These are phyloP conservation scores for Clinocottus analis DNA, from an alignment of 2,113 vertebrate species.

Conservation along the genomic window DNA sequence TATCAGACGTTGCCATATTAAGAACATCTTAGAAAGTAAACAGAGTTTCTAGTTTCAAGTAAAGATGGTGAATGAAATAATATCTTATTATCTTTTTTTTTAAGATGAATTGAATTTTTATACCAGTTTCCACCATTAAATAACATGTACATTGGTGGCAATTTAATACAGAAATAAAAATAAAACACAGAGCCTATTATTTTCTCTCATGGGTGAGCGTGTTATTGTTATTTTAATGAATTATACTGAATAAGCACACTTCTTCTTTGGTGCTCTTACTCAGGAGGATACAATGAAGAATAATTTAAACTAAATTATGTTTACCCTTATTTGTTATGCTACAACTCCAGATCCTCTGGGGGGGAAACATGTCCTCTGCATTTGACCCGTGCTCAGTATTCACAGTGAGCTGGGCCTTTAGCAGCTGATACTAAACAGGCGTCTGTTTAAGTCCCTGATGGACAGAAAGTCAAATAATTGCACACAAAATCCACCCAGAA, in stretches of 20 bases:
- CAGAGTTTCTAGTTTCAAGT: no score
- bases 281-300: constrained; percentile 31
- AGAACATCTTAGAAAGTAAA: no score
- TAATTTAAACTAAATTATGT: constrained; percentile 42
- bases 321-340: constrained; percentile 22
- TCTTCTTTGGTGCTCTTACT: constrained; percentile 16
- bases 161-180: constrained; percentile 17
- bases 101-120: no score
- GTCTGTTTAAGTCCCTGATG: neutral
- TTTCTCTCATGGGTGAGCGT: constrained; percentile 34
- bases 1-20: neutral
- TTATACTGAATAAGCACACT: constrained; percentile 10
- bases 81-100: neutral
- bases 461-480: neutral
- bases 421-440: constrained; percentile 35
- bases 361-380: constrained; percentile 27
- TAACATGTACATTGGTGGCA: neutral
- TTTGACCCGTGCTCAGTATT: constrained; percentile 45
- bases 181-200: constrained; percentile 11
- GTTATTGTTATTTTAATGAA: constrained; percentile 44
- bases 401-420: constrained; percentile 22
- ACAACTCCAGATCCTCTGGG: constrained; percentile 5
- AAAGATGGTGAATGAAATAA: neutral
- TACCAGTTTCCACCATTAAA: neutral
- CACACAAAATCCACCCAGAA: neutral